Conservation (phyloP, 2,113 vertebrate genomes). For the Mugil cephalus region DNA sequence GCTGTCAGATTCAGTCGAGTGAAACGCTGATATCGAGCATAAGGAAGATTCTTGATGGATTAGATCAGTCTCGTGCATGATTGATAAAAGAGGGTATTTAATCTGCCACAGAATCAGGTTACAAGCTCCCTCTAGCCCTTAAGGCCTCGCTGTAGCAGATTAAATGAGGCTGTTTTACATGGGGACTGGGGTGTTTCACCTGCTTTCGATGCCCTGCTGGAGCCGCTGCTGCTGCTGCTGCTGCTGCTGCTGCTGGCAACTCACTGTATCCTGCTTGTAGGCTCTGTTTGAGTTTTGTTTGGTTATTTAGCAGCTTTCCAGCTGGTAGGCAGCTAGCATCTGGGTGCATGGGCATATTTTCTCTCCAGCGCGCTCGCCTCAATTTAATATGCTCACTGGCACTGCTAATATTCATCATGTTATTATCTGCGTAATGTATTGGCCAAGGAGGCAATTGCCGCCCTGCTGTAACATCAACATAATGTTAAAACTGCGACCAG, state of each 20-base stretch:
- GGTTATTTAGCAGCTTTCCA: conserved; percentile 59
- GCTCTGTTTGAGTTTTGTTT: conserved; percentile 36
- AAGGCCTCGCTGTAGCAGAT: conserved; percentile 36
- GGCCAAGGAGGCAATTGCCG: conserved; percentile 39
- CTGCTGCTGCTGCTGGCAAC: conserved; percentile 40
- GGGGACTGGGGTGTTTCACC: conserved; percentile 23
- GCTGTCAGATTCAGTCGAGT: not conserved
- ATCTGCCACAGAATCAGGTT: conserved; percentile 41
- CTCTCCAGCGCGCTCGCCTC: conserved; percentile 28
- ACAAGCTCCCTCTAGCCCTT: conserved; percentile 19
- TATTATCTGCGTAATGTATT: conserved; percentile 47
- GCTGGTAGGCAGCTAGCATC: conserved; percentile 60
- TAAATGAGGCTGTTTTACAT: conserved; percentile 40
- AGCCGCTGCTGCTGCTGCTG: conserved; percentile 48
- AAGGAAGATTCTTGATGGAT: conserved; percentile 55
- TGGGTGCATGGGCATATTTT: conserved; percentile 43
- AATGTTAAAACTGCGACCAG: not conserved
- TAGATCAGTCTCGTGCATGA: conserved; percentile 50
- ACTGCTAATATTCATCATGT: conserved; percentile 46
- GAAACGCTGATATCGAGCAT: conserved; percentile 14
- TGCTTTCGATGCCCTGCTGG: conserved; percentile 36
- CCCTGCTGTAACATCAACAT: conserved; percentile 28
- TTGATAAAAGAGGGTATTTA: conserved; percentile 47
- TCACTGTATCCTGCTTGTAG: conserved; percentile 51
- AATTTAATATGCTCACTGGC: conserved; percentile 59